Evolutionary conservation across 2,113 vertebrate genomes (phyloP).

Genomic region (Strix uralensis): DNA sequence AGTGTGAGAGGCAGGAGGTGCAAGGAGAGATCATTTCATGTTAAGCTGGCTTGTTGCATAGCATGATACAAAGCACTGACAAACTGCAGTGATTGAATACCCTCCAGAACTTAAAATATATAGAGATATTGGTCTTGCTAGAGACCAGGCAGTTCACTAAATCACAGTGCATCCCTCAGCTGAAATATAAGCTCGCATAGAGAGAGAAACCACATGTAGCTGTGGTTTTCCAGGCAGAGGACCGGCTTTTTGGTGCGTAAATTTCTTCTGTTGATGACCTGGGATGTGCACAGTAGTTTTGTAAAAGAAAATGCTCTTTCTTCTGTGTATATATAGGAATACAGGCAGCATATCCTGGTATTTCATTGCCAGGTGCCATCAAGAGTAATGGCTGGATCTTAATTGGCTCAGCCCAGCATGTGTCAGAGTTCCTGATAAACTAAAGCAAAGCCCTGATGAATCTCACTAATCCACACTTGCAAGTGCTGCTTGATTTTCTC

Average conservation of each 20-base stretch:
- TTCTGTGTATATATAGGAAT: background rate
- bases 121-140: background rate
- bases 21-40: background rate
- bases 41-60: background rate
- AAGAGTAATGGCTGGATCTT: background rate
- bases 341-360: background rate
- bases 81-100: background rate
- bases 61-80: background rate
- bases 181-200: background rate
- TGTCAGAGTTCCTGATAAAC: background rate
- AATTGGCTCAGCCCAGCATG: background rate
- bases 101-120: background rate
- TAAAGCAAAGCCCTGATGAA: background rate
- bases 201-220: background rate
- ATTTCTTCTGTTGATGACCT: background rate
- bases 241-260: background rate
- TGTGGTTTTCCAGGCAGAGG: background rate
- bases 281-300: background rate
- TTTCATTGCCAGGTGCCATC: background rate
- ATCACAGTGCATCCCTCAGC: background rate
- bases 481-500: background rate
- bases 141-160: slow-evolving; percentile 9
- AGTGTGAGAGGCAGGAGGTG: background rate
- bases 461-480: background rate
- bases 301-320: background rate